These are phyloP conservation scores for Condylostylus longicornis DNA, from an alignment of 1,140 invertebrate genomes.

Conservation along the genomic window DNA sequence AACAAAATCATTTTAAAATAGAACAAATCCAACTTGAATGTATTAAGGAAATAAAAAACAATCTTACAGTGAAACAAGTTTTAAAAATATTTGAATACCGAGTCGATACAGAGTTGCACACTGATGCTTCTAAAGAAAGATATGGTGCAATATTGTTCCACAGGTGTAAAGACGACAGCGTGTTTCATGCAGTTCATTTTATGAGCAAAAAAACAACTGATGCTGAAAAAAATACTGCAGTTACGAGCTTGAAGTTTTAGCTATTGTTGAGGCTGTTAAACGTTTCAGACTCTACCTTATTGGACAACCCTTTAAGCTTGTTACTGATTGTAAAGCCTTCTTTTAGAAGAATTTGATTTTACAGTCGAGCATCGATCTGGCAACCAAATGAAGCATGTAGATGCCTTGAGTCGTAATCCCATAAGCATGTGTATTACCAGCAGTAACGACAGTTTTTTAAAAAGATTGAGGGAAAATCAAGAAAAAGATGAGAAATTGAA, in stretches of 20 bases:
- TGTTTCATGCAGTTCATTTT: slow-evolving; percentile 20
- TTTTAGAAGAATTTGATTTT: slow-evolving; percentile 26
- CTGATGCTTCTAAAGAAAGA: slow-evolving; percentile 13
- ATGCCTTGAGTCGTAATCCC: slow-evolving; percentile 30
- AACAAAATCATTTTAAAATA: slow-evolving; percentile 9
- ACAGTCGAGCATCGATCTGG: slow-evolving; percentile 26
- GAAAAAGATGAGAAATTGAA: slow-evolving; percentile 3
- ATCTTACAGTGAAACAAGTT: slow-evolving; percentile 15
- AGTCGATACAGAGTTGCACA: slow-evolving; percentile 19
- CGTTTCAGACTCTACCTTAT: slow-evolving; percentile 14
- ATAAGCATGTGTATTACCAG: slow-evolving; percentile 7
- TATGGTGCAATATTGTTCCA: slow-evolving; percentile 3
- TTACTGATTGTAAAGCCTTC: slow-evolving; percentile 23
- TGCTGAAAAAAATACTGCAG: slow-evolving; percentile 15
- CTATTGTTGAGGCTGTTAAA: slow-evolving; percentile 11
- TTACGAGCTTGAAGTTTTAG: slow-evolving; percentile 17
- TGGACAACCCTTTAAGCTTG: slow-evolving; percentile 5
- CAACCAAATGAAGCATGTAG: slow-evolving; percentile 29
- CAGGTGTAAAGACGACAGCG: slow-evolving; percentile 9
- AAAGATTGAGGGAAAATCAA: slow-evolving; percentile 3
- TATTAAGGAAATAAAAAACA: slow-evolving; percentile 14
- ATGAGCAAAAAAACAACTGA: slow-evolving; percentile 18
- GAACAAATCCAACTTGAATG: slow-evolving; percentile 10
- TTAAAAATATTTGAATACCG: slow-evolving; percentile 16
- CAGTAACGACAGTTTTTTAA: slow-evolving; percentile 2